Evolutionary conservation across 2,888 invertebrate genomes (phyloP).

Genomic region (Leptarthrus brevirostris): DNA sequence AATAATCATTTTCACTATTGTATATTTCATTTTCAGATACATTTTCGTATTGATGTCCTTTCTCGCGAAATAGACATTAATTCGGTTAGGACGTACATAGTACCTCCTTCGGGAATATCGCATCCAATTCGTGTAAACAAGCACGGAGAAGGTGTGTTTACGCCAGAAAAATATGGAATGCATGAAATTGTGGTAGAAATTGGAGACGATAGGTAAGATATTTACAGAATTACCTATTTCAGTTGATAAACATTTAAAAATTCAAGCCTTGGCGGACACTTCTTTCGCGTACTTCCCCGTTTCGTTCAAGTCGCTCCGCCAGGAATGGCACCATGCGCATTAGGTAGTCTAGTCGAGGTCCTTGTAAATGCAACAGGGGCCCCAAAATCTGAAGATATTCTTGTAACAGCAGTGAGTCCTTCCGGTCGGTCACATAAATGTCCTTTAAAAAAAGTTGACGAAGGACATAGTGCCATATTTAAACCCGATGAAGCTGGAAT

Average conservation of each 20-base stretch:
- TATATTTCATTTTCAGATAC: conserved; percentile 71
- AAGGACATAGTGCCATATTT: conserved; percentile 94
- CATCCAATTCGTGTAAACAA: conserved; percentile 73
- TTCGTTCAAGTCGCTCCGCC: conserved; percentile 88
- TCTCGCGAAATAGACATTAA: conserved; percentile 76
- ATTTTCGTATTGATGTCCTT: conserved; percentile 81
- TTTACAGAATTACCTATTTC: not conserved
- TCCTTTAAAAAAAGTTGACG: conserved; percentile 86
- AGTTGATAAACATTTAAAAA: too few species aligned
- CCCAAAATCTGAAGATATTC: conserved; percentile 82
- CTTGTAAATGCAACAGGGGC: conserved; percentile 88
- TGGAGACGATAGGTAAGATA: conserved; percentile 70
- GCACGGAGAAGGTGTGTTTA: conserved; percentile 84
- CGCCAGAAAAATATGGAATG: conserved; percentile 92
- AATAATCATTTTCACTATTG: not conserved
- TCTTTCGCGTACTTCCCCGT: conserved; percentile 89
- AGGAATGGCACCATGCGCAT: conserved; percentile 94
- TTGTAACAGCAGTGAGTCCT: conserved; percentile 93
- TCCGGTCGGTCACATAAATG: conserved; percentile 84
- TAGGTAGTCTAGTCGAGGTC: conserved; percentile 95
- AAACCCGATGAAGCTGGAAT: conserved; percentile 97
- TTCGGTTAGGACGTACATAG: conserved; percentile 80
- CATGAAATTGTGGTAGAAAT: conserved; percentile 81
- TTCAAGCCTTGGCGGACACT: conserved; percentile 71
- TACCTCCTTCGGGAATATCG: conserved; percentile 80